These are phyloP conservation scores for Hoplias malabaricus DNA, from an alignment of 2,113 vertebrate genomes.

Conservation along the genomic window DNA sequence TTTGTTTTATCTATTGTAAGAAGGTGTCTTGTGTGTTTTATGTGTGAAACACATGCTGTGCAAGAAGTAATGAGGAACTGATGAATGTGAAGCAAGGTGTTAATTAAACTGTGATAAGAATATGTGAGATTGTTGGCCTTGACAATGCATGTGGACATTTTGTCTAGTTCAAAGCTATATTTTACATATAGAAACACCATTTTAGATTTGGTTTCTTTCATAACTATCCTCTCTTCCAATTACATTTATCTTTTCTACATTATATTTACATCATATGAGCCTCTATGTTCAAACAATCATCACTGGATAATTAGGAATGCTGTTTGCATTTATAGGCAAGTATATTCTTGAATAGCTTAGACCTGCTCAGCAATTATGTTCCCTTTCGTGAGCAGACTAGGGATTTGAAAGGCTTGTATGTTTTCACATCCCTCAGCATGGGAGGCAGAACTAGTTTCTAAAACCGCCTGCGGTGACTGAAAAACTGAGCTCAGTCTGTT, in stretches of 20 bases:
- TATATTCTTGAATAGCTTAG: neutral
- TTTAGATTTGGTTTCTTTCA: no score
- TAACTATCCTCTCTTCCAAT: no score
- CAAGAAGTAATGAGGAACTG: neutral
- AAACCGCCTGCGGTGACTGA: neutral
- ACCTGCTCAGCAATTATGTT: neutral
- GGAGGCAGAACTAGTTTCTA: neutral
- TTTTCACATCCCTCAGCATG: neutral
- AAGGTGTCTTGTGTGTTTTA: neutral
- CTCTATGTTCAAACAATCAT: neutral
- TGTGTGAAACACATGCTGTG: neutral
- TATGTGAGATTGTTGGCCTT: neutral
- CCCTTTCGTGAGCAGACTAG: neutral
- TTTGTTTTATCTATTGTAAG: neutral
- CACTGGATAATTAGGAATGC: neutral
- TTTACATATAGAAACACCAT: no score
- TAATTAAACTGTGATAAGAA: neutral
- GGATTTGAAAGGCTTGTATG: conserved; percentile 8
- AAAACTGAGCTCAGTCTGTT: neutral
- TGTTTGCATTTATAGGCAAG: neutral
- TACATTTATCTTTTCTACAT: no score
- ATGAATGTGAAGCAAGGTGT: neutral
- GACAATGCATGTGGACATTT: neutral
- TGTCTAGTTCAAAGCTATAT: neutral
- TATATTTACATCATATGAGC: no score